Percentiles rank a stretch among this genome's conserved stretches.
These are phyloP conservation scores for Capreolus pygargus DNA, from an alignment of 2,113 vertebrate species.

Conservation along the genomic window DNA sequence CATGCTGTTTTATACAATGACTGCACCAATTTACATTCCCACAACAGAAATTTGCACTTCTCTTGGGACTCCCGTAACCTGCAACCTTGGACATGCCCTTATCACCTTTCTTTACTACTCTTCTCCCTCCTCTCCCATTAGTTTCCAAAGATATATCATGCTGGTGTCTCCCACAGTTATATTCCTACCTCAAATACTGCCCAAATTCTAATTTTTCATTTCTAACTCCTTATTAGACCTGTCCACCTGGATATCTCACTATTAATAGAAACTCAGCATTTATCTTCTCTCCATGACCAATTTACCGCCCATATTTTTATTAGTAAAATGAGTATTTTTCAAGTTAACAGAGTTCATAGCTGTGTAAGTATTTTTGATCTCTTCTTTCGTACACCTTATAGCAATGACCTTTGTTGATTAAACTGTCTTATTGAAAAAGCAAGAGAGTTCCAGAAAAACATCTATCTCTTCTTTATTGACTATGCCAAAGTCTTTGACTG, in stretches of 20 bases:
- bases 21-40: not conserved
- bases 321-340: not conserved
- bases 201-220: not conserved
- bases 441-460: not conserved
- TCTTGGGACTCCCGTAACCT: fast-evolving
- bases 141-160: not conserved
- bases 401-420: not conserved
- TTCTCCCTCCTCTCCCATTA: not conserved
- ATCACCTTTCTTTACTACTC: not conserved
- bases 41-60: not conserved
- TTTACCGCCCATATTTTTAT: not conserved
- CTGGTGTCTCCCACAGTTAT: not conserved
- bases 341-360: not conserved
- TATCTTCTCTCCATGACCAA: not conserved
- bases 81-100: fast-evolving
- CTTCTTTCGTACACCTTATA: not conserved
- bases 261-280: not conserved
- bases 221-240: not conserved
- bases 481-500: too few relatives aligned
- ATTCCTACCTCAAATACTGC: not conserved
- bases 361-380: not conserved
- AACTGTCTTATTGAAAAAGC: not conserved
- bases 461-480: not conserved
- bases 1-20: not conserved
- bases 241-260: not conserved